phyloP scores from a whole-genome alignment of 2,113 vertebrate genomes.

The Rhynchopsitta pachyrhyncha region DNA sequence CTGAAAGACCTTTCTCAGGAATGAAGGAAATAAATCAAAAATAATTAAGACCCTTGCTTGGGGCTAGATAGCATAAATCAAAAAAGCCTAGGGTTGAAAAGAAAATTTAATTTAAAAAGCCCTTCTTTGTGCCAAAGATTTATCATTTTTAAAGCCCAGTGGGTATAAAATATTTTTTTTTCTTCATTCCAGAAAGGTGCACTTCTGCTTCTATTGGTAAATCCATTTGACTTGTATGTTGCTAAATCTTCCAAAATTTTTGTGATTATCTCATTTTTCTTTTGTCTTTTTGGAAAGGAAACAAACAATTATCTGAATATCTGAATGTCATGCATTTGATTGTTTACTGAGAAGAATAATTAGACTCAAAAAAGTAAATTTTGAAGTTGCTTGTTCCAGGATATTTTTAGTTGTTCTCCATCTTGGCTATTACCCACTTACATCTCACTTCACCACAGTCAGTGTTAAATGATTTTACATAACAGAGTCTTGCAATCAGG shows the following conservation, averaged over 20 bases:
- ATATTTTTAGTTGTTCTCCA: neutral
- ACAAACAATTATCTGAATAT: neutral
- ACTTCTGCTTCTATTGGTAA: conserved; percentile 16
- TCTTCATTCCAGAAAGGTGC: neutral
- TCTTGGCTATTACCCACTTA: neutral
- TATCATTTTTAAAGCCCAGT: conserved; percentile 56
- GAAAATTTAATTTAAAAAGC: conserved; percentile 67
- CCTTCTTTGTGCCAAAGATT: conserved; percentile 52
- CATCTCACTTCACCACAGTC: neutral
- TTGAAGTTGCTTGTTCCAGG: neutral
- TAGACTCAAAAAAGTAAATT: neutral
- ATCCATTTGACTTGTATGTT: neutral
- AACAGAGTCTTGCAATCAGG: neutral
- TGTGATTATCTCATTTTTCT: neutral
- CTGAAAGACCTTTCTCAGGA: conserved; percentile 46
- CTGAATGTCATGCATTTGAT: neutral
- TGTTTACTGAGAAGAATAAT: neutral
- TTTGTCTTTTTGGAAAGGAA: neutral
- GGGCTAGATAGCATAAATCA: conserved; percentile 66
- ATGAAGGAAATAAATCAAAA: conserved; percentile 72
- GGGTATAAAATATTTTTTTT: neutral
- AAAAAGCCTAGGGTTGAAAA: conserved; percentile 52
- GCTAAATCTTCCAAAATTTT: neutral
- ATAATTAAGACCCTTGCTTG: conserved; percentile 68
- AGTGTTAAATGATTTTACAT: neutral